These are phyloP conservation scores for Nyctibius bracteatus DNA, from an alignment of 2,113 vertebrate genomes.

Conservation along the genomic window DNA sequence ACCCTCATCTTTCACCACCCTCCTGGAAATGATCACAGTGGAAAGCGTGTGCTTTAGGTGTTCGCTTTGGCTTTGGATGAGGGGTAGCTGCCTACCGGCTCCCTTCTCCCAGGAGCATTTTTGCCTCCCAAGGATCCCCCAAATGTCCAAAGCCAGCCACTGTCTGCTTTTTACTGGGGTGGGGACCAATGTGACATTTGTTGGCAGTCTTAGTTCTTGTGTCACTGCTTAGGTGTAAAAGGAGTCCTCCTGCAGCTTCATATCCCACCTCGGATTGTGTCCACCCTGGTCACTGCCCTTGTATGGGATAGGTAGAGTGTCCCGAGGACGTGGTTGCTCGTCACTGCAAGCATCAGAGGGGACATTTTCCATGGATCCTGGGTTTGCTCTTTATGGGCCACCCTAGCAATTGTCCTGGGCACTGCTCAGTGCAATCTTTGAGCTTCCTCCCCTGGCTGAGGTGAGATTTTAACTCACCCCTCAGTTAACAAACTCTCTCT, in stretches of 20 bases:
- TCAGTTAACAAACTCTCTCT: background rate
- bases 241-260: background rate
- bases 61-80: background rate
- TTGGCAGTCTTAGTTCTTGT: background rate
- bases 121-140: background rate
- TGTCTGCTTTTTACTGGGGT: background rate
- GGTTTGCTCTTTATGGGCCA: background rate
- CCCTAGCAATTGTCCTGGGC: background rate
- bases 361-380: background rate
- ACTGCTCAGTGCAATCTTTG: background rate
- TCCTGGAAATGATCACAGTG: accelerated
- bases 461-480: background rate
- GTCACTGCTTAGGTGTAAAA: background rate
- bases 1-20: background rate
- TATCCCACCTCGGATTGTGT: accelerated
- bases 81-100: background rate
- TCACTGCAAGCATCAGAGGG: background rate
- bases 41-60: background rate
- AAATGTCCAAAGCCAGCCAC: background rate
- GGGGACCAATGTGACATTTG: accelerated
- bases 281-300: background rate
- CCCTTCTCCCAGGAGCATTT: background rate
- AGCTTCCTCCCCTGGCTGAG: background rate
- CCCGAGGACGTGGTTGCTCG: background rate
- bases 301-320: background rate